These are phyloP conservation scores for Bombyx mandarina DNA, from an alignment of 1,140 invertebrate species.

Conservation along the genomic window DNA sequence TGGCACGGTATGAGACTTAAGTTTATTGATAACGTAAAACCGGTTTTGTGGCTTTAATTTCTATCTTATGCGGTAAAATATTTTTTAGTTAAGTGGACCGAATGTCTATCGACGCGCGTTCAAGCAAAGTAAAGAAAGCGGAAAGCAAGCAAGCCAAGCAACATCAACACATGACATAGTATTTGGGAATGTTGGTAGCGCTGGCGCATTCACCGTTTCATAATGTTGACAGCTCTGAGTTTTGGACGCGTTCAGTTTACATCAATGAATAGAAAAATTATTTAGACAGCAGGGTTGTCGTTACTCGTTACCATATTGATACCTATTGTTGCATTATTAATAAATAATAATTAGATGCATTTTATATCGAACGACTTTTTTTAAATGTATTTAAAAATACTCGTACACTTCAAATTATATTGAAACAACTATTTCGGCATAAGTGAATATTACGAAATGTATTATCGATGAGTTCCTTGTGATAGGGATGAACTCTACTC, in stretches of 20 bases:
- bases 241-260: slow-evolving; percentile 23
- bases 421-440: too few relatives aligned
- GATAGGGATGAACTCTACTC: neutral
- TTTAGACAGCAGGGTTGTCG: too few relatives aligned
- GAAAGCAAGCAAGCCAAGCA: slow-evolving; percentile 52
- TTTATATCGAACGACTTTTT: too few relatives aligned
- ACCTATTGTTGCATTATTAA: too few relatives aligned
- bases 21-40: slow-evolving; percentile 16
- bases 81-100: slow-evolving; percentile 45
- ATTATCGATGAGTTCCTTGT: neutral
- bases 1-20: slow-evolving; percentile 19
- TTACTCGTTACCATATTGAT: too few relatives aligned
- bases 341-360: too few relatives aligned
- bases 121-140: slow-evolving; percentile 56
- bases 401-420: too few relatives aligned
- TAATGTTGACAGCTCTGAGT: slow-evolving; percentile 22
- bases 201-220: slow-evolving; percentile 12
- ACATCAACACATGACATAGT: slow-evolving; percentile 50
- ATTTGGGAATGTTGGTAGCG: slow-evolving; percentile 33
- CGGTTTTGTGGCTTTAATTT: slow-evolving; percentile 29
- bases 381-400: too few relatives aligned
- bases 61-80: slow-evolving; percentile 38
- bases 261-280: neutral
- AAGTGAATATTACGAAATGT: too few relatives aligned
- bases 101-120: slow-evolving; percentile 56